phyloP scores from a whole-genome alignment of 2,888 invertebrate genomes.

The Andricus quercusramuli region DNA sequence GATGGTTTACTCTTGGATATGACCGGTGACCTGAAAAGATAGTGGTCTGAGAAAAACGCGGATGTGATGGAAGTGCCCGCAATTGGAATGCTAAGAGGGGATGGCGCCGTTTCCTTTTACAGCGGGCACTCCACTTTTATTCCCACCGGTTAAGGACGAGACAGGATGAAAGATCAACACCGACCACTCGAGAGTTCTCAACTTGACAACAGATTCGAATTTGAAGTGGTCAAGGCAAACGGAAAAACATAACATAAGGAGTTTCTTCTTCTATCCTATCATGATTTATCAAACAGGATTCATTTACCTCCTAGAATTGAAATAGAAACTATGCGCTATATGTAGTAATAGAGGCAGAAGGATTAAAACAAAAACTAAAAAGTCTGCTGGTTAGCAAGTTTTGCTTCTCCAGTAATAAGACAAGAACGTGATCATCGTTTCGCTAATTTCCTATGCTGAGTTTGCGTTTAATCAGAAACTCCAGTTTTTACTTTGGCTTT shows the following conservation, averaged over 20 bases:
- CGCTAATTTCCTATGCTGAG: background rate
- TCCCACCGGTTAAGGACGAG: constrained; percentile 4
- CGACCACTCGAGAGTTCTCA: background rate
- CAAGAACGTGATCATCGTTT: background rate
- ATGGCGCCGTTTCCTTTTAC: constrained; percentile 12
- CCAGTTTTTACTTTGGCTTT: background rate
- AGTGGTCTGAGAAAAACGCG: constrained; percentile 27
- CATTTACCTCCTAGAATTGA: background rate
- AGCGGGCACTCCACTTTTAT: constrained; percentile 32
- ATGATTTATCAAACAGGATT: background rate
- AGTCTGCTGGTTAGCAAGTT: background rate
- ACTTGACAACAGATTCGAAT: background rate
- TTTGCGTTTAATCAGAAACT: background rate
- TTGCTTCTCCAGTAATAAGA: background rate
- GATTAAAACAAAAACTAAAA: background rate
- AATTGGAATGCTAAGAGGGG: constrained; percentile 18
- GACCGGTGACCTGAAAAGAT: constrained; percentile 30
- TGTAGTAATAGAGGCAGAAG: background rate
- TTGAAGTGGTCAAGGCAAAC: background rate
- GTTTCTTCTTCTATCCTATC: background rate
- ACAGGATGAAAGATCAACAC: constrained; percentile 1
- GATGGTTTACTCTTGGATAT: background rate
- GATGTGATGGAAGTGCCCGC: constrained; percentile 6
- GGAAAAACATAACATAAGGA: background rate
- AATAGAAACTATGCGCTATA: background rate